Evolutionary conservation across 2,888 invertebrate genomes (phyloP), one percentile per base, ranked within the genome.

Genomic region (Drosophila gaucha): DNA sequence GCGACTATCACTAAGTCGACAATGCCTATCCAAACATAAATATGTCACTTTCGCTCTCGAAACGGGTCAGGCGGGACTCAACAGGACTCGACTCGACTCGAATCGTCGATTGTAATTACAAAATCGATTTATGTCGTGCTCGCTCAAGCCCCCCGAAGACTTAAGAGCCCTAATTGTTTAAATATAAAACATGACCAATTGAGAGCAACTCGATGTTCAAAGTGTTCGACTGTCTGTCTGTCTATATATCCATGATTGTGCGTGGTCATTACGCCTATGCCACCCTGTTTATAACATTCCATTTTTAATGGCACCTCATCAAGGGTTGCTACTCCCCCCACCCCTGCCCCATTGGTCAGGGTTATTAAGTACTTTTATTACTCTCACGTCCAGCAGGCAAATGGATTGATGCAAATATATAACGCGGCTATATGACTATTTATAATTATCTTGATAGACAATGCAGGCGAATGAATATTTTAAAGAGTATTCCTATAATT

Each of bases 81-180:
- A 51, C 18, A 26, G 57, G 41, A 58, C 38, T 20, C 24, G 28
- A n/a, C 33, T 50, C 46, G 41, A 39, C 50, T 44, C 41, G 41
- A 51, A 18, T 55, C 62, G 74, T 66, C 66, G 70, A 80, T 83
- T 80, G 30, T 83, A 86, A 83, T 83, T 83, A 83, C 84, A 83
- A 83, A 83, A 83, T 83, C 83, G 83, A 83, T 83, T 83, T 68
- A 71, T 71, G 70, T 51, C 75, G 72, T 75, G 78, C 35, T 63
- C 54, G 59, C 54, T 64, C 49, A 51, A 66, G 20, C 52, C 49
- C 44, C 47, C 55, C 41, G 14, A n/a, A n/a, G n/a, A 12, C 8
- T 35, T n/a, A 16, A 26, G 31, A 16, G 43, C 52, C 39, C 57
- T 64, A 74, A 77, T 74, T 77, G 74, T 67, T 77, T 63, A 65